Evolutionary conservation across 2,888 invertebrate species (phyloP), one percentile per base, ranked within the genome.

Genomic region (Stratiomys singularior): DNA sequence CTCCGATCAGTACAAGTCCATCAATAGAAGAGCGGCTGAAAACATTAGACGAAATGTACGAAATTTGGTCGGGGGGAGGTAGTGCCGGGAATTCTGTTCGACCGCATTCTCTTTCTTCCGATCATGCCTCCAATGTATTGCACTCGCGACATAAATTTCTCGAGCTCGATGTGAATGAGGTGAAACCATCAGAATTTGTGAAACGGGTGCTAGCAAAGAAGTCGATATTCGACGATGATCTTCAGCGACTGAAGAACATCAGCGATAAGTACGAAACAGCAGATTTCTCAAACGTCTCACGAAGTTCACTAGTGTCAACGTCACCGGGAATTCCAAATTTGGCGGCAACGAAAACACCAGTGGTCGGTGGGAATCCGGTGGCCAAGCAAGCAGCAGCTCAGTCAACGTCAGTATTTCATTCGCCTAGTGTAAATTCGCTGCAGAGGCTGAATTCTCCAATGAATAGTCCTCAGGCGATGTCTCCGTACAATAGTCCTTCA

Each of bases 161-260:
- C 58, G 94, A 95, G 82, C 89, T 95, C 79, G 94, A 95, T 84
- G 90, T 94, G 79, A 91, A 92, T 83, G 93, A 94, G 84, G 90
- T 94, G 78, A 95, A 97, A 85, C 97, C 97, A 0, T 97, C 97
- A 27, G 97, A 97, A 83, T 97, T 98, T 83, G 95, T 97, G 52
- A 95, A 96, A 84, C 95, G 96, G 27, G 91, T 98, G 82, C 90
- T 98, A 83, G 96, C 97, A 4, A 96, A 96, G 86, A 93, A 94
- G 80, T 97, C 96, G 74, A 96, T 98, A 76, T 98, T 98, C 87
- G 98, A 98, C 85, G 98, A 98, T 86, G 98, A 98, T 86, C 92
- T 94, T 56, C 96, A 97, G 87, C 90, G 98, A 46, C 89, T 98
- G 78, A 97, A 97, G 86, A 95, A 95, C 83, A 93, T 94, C 78